Evolutionary conservation across 1,140 invertebrate genomes (phyloP), one percentile per base, ranked within the genome.

Genomic region (Parapsyche elsis): DNA sequence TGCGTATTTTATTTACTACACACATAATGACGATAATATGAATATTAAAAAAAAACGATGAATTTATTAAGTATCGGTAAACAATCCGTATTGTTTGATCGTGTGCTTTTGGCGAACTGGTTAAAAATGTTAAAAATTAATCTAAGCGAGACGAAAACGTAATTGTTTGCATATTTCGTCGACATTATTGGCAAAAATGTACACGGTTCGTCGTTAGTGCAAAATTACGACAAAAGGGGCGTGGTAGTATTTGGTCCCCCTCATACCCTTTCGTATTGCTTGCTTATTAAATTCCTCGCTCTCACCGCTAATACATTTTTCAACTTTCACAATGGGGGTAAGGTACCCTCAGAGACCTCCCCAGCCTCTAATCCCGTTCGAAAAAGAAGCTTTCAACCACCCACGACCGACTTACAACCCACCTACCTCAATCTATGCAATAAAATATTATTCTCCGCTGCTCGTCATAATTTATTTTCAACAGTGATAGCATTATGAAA

Each of bases 261-360:
- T 30, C 70, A 12, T 0, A 75, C 26, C 30, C 38, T 12, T 30
- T 30, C 0, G 57, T 67, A 64, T 77, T 64, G 59, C 57, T 30
- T 45, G 75, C 57, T 77, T 77, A 77, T 77, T 77, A 77, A 77
- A 77, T 77, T 77, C 75, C 59, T 64, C 44, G 44, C 46, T 49
- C 38, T 75, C 38, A 7, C 7, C 30, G 16, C 12, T 77, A 64
- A 77, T 64, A 77, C 75, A 77, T 77, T 77, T 77, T 64, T 77
- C 75, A 77, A 67, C 53, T 64, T 77, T 77, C 14, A 77, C 74
- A 76, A 76, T 76, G 26, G 53, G 45, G 49, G 12, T 53, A 38
- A 19, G n/a, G 9, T 10, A 0, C 26, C 71, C 53, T 5, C 74
- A 21, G 74, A 23, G 57, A 16, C 23, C 24, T 21, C 9, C 23